phyloP scores from a whole-genome alignment of 2,113 vertebrate genomes.

The Chaetodon auriga region DNA sequence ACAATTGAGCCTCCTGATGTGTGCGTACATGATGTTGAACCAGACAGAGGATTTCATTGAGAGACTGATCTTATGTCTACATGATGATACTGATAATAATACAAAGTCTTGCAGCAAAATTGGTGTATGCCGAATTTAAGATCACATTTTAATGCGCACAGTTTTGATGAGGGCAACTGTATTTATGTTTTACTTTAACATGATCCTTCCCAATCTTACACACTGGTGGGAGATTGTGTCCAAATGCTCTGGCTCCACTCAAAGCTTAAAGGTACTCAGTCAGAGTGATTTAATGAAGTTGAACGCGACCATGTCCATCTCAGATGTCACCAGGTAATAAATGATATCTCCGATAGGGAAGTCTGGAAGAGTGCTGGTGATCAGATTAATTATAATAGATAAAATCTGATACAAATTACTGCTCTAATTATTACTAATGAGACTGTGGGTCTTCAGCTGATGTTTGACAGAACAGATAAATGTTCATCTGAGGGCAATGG shows the following conservation, averaged over 20 bases:
- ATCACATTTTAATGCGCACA: neutral
- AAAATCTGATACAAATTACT: conserved; percentile 38
- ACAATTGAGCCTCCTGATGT: too few relatives aligned
- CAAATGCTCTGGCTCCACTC: neutral
- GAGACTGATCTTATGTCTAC: neutral
- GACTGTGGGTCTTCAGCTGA: conserved; percentile 2
- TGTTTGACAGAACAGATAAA: conserved; percentile 32
- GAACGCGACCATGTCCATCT: conserved; percentile 11
- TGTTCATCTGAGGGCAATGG: conserved; percentile 11
- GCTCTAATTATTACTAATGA: conserved; percentile 42
- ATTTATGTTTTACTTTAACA: too few relatives aligned
- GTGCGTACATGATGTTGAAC: too few relatives aligned
- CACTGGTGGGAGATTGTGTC: neutral
- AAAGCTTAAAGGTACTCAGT: neutral
- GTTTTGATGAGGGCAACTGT: neutral
- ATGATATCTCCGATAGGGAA: conserved; percentile 6
- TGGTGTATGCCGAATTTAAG: neutral
- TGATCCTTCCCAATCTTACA: too few relatives aligned
- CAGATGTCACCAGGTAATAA: conserved; percentile 30
- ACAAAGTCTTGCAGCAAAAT: neutral
- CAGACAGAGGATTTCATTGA: neutral
- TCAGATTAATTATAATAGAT: conserved; percentile 40
- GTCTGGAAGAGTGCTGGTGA: conserved; percentile 2
- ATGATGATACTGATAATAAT: neutral
- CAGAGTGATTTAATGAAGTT: conserved; percentile 9